phyloP scores from a whole-genome alignment of 2,113 vertebrate genomes.

The Peromyscus leucopus region DNA sequence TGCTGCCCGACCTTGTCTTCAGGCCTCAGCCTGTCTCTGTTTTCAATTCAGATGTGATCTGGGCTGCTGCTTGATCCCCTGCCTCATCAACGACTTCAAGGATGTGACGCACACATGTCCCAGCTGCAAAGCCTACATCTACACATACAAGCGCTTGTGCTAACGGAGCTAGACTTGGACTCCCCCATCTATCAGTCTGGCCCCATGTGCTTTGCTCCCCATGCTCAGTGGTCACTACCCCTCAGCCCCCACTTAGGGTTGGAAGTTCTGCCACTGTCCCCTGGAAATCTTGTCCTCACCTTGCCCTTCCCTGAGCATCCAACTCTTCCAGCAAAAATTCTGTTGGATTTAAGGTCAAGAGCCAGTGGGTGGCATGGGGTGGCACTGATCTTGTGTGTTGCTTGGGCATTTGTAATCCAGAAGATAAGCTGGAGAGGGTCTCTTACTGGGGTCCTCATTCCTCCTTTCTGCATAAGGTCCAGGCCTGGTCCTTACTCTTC shows the following conservation, averaged over 20 bases:
- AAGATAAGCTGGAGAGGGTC: constrained; percentile 51
- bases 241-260: constrained; percentile 11
- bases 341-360: constrained; percentile 70
- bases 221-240: constrained; percentile 53
- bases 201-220: constrained; percentile 76
- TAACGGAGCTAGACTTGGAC: constrained; percentile 84
- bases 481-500: constrained; percentile 39
- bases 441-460: constrained; percentile 12
- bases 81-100: constrained; percentile 98
- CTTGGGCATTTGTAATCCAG: constrained; percentile 19
- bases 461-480: constrained; percentile 17
- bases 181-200: constrained; percentile 33
- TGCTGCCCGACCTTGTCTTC: background rate
- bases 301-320: constrained; percentile 69
- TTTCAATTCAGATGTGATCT: constrained; percentile 93
- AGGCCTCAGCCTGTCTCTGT: background rate
- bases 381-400: constrained; percentile 33
- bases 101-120: constrained; percentile 99
- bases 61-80: constrained; percentile 98
- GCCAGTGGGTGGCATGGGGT: constrained; percentile 48
- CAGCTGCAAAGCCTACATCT: constrained; percentile 99
- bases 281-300: constrained; percentile 68
- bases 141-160: constrained; percentile 99
- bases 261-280: constrained; percentile 63
- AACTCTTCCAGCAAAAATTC: constrained; percentile 69